Conservation (phyloP, 2,113 vertebrate genomes). For the Tonatia bakeri region DNA sequence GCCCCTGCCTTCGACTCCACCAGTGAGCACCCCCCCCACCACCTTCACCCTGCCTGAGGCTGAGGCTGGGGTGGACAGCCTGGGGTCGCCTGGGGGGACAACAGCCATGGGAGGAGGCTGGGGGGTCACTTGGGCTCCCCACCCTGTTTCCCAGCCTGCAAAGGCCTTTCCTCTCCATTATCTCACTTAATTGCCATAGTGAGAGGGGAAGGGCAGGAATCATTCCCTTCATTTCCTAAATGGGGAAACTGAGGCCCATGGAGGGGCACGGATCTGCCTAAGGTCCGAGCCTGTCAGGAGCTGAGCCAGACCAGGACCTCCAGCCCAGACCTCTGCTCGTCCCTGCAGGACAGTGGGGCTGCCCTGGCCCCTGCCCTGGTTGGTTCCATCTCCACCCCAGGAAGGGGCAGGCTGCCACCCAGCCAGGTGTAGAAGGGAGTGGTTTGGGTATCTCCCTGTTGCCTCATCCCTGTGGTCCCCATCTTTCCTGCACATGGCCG, state of each 20-base stretch:
- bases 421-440: too few species aligned
- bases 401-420: neutral
- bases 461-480: neutral
- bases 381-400: neutral
- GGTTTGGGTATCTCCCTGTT: neutral
- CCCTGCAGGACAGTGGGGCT: neutral
- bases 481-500: neutral
- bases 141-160: neutral
- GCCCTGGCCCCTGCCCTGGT: too few species aligned
- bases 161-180: neutral
- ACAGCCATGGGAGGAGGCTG: neutral
- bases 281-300: neutral
- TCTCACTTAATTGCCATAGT: neutral
- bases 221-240: neutral
- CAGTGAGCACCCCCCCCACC: constrained; percentile 80
- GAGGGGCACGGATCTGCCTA: neutral
- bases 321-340: neutral
- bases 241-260: neutral
- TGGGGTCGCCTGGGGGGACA: rapidly evolving
- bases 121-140: neutral
- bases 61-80: neutral
- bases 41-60: neutral
- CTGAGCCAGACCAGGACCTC: too few species aligned
- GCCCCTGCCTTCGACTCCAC: constrained; percentile 89
- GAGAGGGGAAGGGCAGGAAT: neutral